A percentile compares a stretch with the other conserved stretches of the same genome.
Evolutionary conservation across 2,113 vertebrate species (phyloP).

Genomic region (Bambusicola thoracicus): DNA sequence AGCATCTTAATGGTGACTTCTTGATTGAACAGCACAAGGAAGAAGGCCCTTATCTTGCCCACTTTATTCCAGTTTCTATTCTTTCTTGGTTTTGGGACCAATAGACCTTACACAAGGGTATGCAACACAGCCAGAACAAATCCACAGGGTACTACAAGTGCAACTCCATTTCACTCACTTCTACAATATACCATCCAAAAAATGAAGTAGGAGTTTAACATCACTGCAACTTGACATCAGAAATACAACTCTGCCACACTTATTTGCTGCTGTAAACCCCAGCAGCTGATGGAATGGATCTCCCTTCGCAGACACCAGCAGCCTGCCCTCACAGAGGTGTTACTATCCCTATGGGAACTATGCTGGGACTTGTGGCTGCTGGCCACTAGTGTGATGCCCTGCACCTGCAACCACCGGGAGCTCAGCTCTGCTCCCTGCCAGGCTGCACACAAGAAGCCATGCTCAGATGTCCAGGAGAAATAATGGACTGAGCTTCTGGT

Average conservation of each 20-base stretch:
- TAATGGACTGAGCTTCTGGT: rapidly evolving
- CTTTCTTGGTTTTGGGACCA: not conserved
- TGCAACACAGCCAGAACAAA: not conserved
- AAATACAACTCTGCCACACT: not conserved
- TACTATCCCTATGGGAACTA: not conserved
- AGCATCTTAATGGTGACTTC: not conserved
- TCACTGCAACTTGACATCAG: not conserved
- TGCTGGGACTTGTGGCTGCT: not conserved
- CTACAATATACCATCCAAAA: not conserved
- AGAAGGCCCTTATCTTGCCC: not conserved
- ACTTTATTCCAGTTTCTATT: not conserved
- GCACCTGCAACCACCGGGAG: rapidly evolving
- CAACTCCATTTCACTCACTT: not conserved
- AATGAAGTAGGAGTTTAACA: not conserved
- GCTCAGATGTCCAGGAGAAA: not conserved
- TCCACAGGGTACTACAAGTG: not conserved
- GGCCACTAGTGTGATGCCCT: not conserved
- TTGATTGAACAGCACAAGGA: not conserved
- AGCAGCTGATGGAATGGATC: not conserved
- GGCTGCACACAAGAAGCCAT: not conserved
- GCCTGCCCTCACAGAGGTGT: rapidly evolving
- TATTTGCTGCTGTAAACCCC: not conserved
- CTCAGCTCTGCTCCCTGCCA: rapidly evolving
- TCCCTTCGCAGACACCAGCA: not conserved
- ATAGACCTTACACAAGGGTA: not conserved